A percentile compares a stretch with the other conserved stretches of the same genome.
phyloP scores from a whole-genome alignment of 2,113 vertebrate genomes.

The Pardalotus punctatus region DNA sequence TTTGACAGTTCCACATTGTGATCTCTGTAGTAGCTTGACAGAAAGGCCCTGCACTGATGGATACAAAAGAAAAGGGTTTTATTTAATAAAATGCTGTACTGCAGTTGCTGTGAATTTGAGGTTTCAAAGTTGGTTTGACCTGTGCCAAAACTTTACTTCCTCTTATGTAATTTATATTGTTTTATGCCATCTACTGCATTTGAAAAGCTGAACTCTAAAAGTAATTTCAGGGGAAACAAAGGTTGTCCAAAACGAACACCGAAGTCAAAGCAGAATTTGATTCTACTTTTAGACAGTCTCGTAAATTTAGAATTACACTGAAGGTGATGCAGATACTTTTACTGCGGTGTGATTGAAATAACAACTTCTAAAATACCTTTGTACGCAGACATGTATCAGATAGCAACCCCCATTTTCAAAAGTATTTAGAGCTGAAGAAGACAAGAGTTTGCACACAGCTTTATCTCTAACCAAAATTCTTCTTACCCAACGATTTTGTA shows the following conservation, averaged over 20 bases:
- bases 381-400: neutral
- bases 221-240: neutral
- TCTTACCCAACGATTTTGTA: neutral
- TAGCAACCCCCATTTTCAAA: neutral
- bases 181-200: neutral
- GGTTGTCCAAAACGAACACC: neutral
- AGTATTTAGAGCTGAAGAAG: neutral
- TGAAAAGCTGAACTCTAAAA: neutral
- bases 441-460: neutral
- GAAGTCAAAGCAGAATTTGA: neutral
- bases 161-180: neutral
- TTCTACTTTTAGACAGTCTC: neutral
- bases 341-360: neutral
- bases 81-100: neutral
- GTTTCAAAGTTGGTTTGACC: neutral
- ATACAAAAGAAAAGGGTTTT: constrained; percentile 21
- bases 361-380: neutral
- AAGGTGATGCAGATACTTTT: neutral
- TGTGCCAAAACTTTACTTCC: neutral
- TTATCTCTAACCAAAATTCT: neutral
- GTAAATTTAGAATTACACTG: neutral
- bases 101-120: neutral
- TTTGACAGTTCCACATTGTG: constrained; percentile 96
- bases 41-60: constrained; percentile 86
- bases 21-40: constrained; percentile 93